Percentiles rank a stretch among this genome's conserved stretches.
These are phyloP conservation scores for Peromyscus maniculatus DNA, from an alignment of 2,113 vertebrate genomes.

Conservation along the genomic window DNA sequence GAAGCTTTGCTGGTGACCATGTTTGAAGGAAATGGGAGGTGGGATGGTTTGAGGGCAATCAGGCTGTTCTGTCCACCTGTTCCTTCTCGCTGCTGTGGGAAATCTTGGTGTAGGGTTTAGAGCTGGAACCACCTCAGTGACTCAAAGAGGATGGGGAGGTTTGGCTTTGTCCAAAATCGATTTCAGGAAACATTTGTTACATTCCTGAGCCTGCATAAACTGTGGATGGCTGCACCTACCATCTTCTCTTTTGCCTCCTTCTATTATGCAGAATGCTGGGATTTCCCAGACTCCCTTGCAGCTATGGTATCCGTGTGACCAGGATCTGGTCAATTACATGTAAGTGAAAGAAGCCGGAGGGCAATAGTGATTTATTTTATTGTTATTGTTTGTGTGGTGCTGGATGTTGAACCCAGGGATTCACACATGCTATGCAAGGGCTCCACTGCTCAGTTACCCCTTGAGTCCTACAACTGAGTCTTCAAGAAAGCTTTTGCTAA, in stretches of 20 bases:
- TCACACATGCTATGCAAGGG: background rate
- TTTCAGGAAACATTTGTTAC: background rate
- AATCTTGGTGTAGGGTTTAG: background rate
- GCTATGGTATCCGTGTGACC: background rate
- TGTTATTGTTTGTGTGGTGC: background rate
- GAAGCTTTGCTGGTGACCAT: background rate
- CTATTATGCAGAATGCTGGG: background rate
- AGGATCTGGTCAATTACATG: background rate
- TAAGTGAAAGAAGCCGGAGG: background rate
- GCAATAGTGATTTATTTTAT: background rate
- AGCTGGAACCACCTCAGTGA: background rate
- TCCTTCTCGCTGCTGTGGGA: background rate
- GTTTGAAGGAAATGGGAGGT: background rate
- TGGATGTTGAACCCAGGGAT: background rate
- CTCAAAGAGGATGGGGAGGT: background rate
- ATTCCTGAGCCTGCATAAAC: background rate
- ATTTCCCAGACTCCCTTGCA: constrained; percentile 37
- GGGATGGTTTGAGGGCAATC: background rate
- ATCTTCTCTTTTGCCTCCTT: background rate
- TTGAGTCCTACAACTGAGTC: background rate
- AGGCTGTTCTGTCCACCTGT: background rate
- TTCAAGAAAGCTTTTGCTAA: background rate
- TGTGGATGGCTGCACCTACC: background rate
- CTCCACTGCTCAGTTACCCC: background rate
- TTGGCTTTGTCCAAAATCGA: background rate